phyloP scores from a whole-genome alignment of 2,113 vertebrate species.

The Callipepla californica region DNA sequence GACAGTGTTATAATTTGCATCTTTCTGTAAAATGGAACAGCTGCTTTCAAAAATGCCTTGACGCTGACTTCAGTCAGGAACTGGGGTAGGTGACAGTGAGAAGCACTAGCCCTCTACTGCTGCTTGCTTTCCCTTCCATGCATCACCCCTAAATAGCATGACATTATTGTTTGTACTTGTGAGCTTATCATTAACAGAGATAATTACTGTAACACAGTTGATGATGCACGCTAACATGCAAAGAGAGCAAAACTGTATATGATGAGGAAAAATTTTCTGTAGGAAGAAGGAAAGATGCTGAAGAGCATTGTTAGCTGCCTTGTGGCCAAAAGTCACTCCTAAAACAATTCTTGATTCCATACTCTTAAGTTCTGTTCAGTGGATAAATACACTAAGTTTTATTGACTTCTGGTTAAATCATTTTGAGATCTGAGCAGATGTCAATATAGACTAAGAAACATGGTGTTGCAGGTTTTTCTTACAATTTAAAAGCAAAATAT shows the following conservation, averaged over 20 bases:
- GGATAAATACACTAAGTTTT: neutral
- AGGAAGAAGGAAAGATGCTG: neutral
- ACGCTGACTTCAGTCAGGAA: neutral
- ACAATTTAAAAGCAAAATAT: neutral
- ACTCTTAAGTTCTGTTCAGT: neutral
- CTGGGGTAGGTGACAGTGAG: neutral
- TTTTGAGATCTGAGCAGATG: neutral
- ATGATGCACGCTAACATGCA: neutral
- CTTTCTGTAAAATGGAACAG: neutral
- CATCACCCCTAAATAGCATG: fast-evolving
- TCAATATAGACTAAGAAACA: neutral
- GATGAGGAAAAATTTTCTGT: neutral
- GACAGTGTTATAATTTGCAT: neutral
- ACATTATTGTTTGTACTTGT: fast-evolving
- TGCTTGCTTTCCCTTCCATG: neutral
- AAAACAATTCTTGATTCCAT: neutral
- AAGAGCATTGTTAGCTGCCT: neutral
- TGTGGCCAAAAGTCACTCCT: neutral
- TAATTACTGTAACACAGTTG: neutral
- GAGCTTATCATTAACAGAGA: neutral
- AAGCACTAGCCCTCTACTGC: neutral
- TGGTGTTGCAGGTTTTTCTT: neutral
- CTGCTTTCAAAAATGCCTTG: neutral
- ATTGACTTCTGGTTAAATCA: neutral
- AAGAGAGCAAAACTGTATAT: neutral